Evolutionary conservation across 2,113 vertebrate species (phyloP).

Genomic region (Lagopus muta): DNA sequence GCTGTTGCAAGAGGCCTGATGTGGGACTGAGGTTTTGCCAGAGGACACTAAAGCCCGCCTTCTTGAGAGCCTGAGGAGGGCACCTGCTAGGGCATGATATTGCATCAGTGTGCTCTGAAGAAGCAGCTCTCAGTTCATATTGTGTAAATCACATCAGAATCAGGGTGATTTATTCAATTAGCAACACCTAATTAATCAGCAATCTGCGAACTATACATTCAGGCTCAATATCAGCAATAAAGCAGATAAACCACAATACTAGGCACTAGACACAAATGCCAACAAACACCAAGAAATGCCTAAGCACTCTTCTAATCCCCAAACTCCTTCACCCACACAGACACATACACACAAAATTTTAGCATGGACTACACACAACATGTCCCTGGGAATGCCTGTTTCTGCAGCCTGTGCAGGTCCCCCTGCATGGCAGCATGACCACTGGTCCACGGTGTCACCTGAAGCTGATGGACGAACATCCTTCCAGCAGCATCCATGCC

Average conservation of each 20-base stretch:
- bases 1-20: not conserved
- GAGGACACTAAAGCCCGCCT: fast-evolving
- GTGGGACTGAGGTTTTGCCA: not conserved
- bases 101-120: not conserved
- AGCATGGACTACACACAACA: fast-evolving
- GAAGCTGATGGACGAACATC: no score
- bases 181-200: not conserved
- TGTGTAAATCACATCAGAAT: not conserved
- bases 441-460: not conserved
- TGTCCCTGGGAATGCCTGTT: fast-evolving
- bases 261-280: not conserved
- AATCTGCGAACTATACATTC: not conserved
- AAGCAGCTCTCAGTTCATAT: not conserved
- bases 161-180: not conserved
- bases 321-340: not conserved
- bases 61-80: not conserved
- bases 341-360: fast-evolving
- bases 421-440: not conserved
- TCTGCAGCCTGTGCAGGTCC: not conserved
- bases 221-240: not conserved
- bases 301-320: not conserved
- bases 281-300: not conserved
- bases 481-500: not conserved
- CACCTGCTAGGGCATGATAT: not conserved
- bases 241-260: not conserved